Evolutionary conservation across 2,888 invertebrate species (phyloP), one percentile per base, ranked within the genome.

Genomic region (Drosophila antonietae): DNA sequence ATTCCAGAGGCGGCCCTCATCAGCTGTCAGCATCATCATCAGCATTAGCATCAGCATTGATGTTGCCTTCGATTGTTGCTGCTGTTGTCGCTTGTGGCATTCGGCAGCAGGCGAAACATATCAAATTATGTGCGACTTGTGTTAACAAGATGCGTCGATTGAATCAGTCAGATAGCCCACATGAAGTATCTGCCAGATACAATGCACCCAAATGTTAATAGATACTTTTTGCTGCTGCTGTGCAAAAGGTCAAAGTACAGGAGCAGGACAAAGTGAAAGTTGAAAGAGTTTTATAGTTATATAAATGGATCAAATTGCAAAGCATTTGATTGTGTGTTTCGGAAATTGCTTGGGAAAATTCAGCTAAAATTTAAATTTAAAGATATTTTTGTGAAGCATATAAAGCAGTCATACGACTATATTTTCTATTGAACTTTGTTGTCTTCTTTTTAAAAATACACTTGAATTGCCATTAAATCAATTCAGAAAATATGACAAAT

Each of bases 71-170:
- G 39, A 47, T 18, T 51, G 39, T 39, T 61, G 46, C 39, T 49
- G 33, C 3, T 56, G 47, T n/a, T 65, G 23, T 46, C 35, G 49
- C 52, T 55, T 65, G 78, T 39, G 73, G 61, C 64, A 64, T 23
- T 58, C 59, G 46, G 39, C 53, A 47, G 51, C 73, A 75, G 70
- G 51, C 63, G 51, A 51, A 76, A 68, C 80, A 80, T 71, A 76
- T 80, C 66, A 66, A 83, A 74, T 69, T 83, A 80, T 83, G 49
- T 58, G 73, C 70, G 68, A 86, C 77, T 76, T 73, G 71, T 86
- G 83, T 86, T 83, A 83, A 86, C 88, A 83, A 83, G 82, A 68
- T 75, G 64, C 73, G 47, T 41, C 56, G 65, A 77, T 67, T 39
- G 62, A 49, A 59, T 61, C 66, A 46, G 33, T 20, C 51, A 51